Evolutionary conservation across 1,140 invertebrate species (phyloP).

Genomic region (Lasioglossum albipes): DNA sequence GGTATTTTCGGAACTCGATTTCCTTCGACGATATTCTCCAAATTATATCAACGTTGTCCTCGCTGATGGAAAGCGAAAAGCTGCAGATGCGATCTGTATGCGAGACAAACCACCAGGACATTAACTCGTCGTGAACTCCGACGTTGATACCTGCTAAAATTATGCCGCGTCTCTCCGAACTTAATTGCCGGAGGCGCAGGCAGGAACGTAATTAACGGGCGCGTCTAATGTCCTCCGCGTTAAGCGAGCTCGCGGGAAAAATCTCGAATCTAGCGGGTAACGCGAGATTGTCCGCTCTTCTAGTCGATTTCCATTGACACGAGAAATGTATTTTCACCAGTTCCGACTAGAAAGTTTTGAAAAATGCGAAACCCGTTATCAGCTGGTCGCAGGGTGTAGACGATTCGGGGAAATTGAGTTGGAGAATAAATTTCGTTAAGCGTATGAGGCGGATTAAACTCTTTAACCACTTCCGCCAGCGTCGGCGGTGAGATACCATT

Average conservation of each 20-base stretch:
- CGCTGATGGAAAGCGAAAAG: not conserved
- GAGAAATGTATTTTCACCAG: too few species aligned
- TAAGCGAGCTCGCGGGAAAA: not conserved
- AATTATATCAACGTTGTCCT: too few species aligned
- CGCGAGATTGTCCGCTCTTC: not conserved
- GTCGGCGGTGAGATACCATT: too few species aligned
- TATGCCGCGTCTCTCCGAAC: conserved; percentile 24
- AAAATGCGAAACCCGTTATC: too few species aligned
- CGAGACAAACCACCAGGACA: not conserved
- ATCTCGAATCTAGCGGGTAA: not conserved
- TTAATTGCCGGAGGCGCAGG: conserved; percentile 32
- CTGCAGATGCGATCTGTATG: not conserved
- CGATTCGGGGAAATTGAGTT: too few species aligned
- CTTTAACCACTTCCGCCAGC: too few species aligned
- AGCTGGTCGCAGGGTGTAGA: too few species aligned
- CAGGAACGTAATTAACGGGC: conserved; percentile 23
- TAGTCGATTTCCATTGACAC: too few species aligned
- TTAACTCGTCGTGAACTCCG: conserved; percentile 10
- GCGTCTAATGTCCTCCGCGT: conserved; percentile 5
- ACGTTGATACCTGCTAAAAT: conserved; percentile 21
- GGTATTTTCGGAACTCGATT: not conserved
- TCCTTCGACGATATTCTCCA: not conserved
- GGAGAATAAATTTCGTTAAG: not conserved
- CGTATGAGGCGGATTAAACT: too few species aligned
- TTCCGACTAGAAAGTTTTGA: too few species aligned